Evolutionary conservation across 1,140 invertebrate genomes (phyloP).

Genomic region (Pantala flavescens): DNA sequence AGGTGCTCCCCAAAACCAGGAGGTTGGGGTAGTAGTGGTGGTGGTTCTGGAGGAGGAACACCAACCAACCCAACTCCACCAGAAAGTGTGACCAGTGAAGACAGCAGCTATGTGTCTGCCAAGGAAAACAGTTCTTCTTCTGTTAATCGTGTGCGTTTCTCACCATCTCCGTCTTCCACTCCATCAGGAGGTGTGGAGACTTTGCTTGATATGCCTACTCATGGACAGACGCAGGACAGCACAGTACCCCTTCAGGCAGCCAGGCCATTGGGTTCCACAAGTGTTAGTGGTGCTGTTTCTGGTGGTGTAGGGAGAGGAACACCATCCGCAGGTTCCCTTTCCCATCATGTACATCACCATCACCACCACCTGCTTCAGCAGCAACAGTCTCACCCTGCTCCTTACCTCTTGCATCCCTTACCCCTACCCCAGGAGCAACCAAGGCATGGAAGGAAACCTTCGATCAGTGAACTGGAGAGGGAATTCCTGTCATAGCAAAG

Average conservation of each 20-base stretch:
- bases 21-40: constrained; percentile 44
- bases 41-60: constrained; percentile 47
- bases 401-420: neutral
- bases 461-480: constrained; percentile 42
- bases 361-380: neutral
- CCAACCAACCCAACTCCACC: constrained; percentile 79
- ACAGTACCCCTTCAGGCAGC: constrained; percentile 48
- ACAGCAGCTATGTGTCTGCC: constrained; percentile 73
- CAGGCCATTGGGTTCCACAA: constrained; percentile 24
- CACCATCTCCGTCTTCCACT: constrained; percentile 26
- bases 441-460: constrained; percentile 33
- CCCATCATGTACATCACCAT: neutral
- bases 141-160: constrained; percentile 49
- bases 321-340: neutral
- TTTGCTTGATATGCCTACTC: constrained; percentile 49
- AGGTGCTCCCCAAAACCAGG: constrained; percentile 29
- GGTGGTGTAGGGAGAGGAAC: neutral
- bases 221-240: constrained; percentile 51
- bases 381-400: neutral
- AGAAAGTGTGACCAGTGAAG: constrained; percentile 70
- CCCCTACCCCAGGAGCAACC: neutral
- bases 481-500: constrained; percentile 44
- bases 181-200: constrained; percentile 31
- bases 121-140: constrained; percentile 56
- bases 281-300: constrained; percentile 28